phyloP scores from a whole-genome alignment of 2,888 invertebrate genomes.

The Caenorhabditis virilis region DNA sequence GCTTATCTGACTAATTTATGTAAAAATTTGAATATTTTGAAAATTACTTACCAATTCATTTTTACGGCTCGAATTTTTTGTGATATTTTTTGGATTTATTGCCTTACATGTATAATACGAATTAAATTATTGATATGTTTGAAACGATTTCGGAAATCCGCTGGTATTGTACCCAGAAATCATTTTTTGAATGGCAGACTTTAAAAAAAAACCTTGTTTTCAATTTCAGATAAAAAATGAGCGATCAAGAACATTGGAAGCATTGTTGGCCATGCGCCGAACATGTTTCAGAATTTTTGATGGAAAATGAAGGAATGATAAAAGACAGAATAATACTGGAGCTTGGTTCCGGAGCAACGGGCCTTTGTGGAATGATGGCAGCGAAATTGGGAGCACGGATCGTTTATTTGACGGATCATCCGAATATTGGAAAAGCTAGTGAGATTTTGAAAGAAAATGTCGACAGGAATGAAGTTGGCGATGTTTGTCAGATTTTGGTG shows the following conservation, averaged over 20 bases:
- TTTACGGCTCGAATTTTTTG: not conserved
- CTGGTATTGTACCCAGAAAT: no score
- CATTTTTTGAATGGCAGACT: no score
- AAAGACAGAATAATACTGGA: slow-evolving; percentile 44
- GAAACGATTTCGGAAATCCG: no score
- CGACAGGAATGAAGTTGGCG: slow-evolving; percentile 18
- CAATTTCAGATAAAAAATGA: not conserved
- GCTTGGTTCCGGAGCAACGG: slow-evolving; percentile 58
- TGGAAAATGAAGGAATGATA: slow-evolving; percentile 31
- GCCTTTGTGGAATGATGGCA: slow-evolving; percentile 52
- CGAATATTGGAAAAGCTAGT: slow-evolving; percentile 25
- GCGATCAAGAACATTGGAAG: slow-evolving; percentile 36
- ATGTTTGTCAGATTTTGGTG: slow-evolving; percentile 12
- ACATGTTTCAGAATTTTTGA: slow-evolving; percentile 52
- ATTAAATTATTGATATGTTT: no score
- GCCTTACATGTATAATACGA: not conserved
- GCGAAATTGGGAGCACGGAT: slow-evolving; percentile 46
- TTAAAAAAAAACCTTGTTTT: no score
- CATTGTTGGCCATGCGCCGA: slow-evolving; percentile 58
- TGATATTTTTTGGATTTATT: not conserved
- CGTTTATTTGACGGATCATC: slow-evolving; percentile 56
- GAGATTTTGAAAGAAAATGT: slow-evolving; percentile 37
- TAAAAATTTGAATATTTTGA: not conserved
- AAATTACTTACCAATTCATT: no score
- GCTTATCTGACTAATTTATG: slow-evolving; percentile 13